Evolutionary conservation across 2,113 vertebrate genomes (phyloP).

Genomic region (Sturnus vulgaris): DNA sequence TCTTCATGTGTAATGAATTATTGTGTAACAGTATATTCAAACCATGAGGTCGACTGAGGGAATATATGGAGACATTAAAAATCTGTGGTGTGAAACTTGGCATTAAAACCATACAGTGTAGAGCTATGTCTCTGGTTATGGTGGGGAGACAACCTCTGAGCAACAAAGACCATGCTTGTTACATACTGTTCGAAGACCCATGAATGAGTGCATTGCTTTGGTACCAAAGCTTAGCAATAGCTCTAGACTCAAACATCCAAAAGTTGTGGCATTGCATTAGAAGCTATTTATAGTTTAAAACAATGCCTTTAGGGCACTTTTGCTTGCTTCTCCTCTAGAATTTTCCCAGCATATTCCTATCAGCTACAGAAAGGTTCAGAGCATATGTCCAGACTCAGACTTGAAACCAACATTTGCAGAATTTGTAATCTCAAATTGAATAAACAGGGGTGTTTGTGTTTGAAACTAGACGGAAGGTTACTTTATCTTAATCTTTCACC

Average conservation of each 20-base stretch:
- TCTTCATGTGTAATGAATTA: not conserved
- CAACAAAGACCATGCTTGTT: not conserved
- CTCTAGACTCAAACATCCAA: not conserved
- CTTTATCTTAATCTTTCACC: not conserved
- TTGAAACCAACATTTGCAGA: not conserved
- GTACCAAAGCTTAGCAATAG: not conserved
- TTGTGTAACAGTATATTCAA: not conserved
- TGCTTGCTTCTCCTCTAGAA: not conserved
- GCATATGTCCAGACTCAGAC: not conserved
- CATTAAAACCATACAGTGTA: not conserved
- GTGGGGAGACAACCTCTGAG: not conserved
- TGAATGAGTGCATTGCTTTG: not conserved
- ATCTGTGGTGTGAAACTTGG: not conserved
- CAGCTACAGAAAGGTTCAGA: not conserved
- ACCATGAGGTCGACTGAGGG: rapidly evolving
- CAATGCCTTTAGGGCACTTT: not conserved
- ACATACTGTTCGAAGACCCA: not conserved
- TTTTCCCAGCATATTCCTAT: not conserved
- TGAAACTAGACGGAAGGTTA: not conserved
- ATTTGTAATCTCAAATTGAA: not conserved
- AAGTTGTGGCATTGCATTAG: not conserved
- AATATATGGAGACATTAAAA: not conserved
- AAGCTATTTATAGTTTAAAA: not conserved
- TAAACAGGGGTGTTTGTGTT: not conserved
- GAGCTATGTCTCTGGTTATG: not conserved